Percentiles rank a stretch among this genome's conserved stretches.
phyloP scores from a whole-genome alignment of 1,140 invertebrate species.

The Oncopeltus fasciatus region DNA sequence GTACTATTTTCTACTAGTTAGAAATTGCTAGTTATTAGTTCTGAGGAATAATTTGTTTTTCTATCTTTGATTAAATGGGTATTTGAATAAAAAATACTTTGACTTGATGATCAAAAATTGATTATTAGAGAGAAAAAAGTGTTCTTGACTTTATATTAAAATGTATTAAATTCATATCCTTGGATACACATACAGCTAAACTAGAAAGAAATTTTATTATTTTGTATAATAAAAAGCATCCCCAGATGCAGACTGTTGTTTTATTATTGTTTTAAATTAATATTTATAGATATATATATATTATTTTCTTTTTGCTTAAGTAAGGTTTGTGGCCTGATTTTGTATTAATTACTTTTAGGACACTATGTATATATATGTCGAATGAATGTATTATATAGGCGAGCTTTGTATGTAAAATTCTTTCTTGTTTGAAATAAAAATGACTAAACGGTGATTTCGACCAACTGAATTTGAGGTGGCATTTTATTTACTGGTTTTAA shows the following conservation, averaged over 20 bases:
- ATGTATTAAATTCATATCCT: too few relatives aligned
- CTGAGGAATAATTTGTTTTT: too few relatives aligned
- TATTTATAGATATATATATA: too few relatives aligned
- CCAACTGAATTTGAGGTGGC: background rate
- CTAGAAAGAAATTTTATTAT: slow-evolving; percentile 8
- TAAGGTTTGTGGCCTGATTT: slow-evolving; percentile 14
- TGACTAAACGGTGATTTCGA: background rate
- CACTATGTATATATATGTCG: slow-evolving; percentile 7
- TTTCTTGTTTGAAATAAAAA: background rate
- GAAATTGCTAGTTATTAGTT: too few relatives aligned
- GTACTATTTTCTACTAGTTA: too few relatives aligned
- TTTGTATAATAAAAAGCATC: slow-evolving; percentile 14
- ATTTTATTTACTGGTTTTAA: background rate
- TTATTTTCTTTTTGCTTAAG: slow-evolving; percentile 8
- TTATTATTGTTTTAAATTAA: background rate
- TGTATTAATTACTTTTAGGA: slow-evolving; percentile 11
- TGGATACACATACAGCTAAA: too few relatives aligned
- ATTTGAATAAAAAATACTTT: too few relatives aligned
- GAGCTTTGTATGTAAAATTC: background rate
- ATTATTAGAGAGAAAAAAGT: too few relatives aligned
- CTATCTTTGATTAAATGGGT: too few relatives aligned
- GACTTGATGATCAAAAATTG: too few relatives aligned
- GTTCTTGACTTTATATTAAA: too few relatives aligned
- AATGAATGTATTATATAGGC: background rate
- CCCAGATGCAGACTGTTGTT: slow-evolving; percentile 15